phyloP scores from a whole-genome alignment of 2,113 vertebrate genomes.

The Girardinichthys multiradiatus region DNA sequence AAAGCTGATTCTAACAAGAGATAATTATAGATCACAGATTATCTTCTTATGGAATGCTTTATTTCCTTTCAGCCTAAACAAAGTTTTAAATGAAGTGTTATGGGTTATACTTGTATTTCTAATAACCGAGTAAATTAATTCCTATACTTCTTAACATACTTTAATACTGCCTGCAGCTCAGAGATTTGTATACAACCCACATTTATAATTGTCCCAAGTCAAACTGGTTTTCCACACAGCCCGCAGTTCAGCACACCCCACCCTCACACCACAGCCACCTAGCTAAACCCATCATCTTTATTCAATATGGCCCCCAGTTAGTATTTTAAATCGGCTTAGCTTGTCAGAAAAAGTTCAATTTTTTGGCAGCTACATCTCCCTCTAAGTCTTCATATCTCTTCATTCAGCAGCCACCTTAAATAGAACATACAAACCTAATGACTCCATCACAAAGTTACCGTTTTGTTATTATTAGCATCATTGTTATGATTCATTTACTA shows the following conservation, averaged over 20 bases:
- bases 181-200: conserved; percentile 48
- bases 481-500: neutral
- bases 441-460: neutral
- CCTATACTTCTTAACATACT: conserved; percentile 37
- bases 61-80: conserved; percentile 12
- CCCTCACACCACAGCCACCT: conserved; percentile 27
- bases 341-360: conserved; percentile 63
- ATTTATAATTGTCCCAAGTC: conserved; percentile 52
- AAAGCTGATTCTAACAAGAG: conserved; percentile 14
- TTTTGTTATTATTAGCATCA: neutral
- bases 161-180: conserved; percentile 40
- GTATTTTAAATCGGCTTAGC: conserved; percentile 72
- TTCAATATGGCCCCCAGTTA: conserved; percentile 72
- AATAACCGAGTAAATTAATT: conserved; percentile 36
- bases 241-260: conserved; percentile 41
- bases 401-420: conserved; percentile 14
- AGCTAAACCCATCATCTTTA: conserved; percentile 77
- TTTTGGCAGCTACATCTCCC: conserved; percentile 34
- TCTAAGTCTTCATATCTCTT: conserved; percentile 11
- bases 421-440: neutral
- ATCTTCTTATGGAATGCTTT: conserved; percentile 6
- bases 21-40: conserved; percentile 9
- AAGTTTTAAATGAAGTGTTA: conserved; percentile 29
- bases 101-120: conserved; percentile 30
- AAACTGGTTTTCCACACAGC: conserved; percentile 60